Evolutionary conservation across 2,888 invertebrate genomes (phyloP).

Genomic region (Ypsolopha sequella): DNA sequence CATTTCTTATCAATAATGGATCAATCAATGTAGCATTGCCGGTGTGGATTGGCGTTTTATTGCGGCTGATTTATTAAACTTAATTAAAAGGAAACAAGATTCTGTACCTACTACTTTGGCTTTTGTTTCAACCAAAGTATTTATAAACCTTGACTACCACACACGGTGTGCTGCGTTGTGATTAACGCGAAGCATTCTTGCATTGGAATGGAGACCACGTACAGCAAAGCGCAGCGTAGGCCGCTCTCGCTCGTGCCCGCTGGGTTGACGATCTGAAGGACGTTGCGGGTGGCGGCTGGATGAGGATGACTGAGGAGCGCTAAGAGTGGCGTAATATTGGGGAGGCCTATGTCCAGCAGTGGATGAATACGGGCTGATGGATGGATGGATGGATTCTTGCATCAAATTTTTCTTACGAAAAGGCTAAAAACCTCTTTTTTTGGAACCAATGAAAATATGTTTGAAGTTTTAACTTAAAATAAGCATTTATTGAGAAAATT

Average conservation of each 20-base stretch:
- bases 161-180: neutral
- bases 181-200: neutral
- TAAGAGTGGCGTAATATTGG: too few species aligned
- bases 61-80: slow-evolving; percentile 1
- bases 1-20: slow-evolving; percentile 66
- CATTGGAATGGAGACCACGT: neutral
- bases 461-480: neutral
- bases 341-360: too few species aligned
- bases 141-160: neutral
- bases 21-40: slow-evolving; percentile 38
- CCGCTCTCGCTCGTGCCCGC: too few species aligned
- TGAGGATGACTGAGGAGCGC: too few species aligned
- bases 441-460: neutral
- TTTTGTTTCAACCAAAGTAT: neutral
- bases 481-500: neutral
- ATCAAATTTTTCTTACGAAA: too few species aligned
- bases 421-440: too few species aligned
- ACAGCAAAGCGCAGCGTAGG: too few species aligned
- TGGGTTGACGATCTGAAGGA: too few species aligned
- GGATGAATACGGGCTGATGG: too few species aligned
- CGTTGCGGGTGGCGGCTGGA: too few species aligned
- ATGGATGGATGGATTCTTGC: too few species aligned
- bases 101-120: neutral
- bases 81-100: neutral
- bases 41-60: slow-evolving; percentile 20